Evolutionary conservation across 2,888 invertebrate genomes (phyloP).

Genomic region (Melanostoma scalare): DNA sequence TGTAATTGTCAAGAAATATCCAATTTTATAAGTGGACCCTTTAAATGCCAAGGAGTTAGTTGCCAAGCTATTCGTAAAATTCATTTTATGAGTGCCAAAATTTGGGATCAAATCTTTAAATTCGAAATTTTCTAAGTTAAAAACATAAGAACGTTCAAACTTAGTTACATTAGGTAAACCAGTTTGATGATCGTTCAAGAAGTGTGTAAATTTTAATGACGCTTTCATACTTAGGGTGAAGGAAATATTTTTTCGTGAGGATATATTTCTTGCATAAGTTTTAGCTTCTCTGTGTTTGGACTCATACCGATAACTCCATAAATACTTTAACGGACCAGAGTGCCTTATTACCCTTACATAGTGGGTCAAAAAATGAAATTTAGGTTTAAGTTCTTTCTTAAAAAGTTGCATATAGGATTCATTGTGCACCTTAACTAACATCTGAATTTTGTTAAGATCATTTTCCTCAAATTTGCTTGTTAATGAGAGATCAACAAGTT

Average conservation of each 20-base stretch:
- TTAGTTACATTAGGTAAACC: constrained; percentile 15
- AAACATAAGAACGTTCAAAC: constrained; percentile 3
- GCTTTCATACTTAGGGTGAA: constrained; percentile 10
- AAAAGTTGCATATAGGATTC: background rate
- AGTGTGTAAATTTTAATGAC: constrained; percentile 8
- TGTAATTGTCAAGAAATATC: constrained; percentile 13
- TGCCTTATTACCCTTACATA: background rate
- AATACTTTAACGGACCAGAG: constrained; percentile 22
- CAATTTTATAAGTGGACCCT: constrained; percentile 13
- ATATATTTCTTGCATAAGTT: constrained; percentile 23
- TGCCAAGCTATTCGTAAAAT: constrained; percentile 14
- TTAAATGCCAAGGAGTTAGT: constrained; percentile 20
- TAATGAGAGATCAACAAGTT: constrained; percentile 10
- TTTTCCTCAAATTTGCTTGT: constrained; percentile 4
- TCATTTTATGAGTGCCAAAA: constrained; percentile 2
- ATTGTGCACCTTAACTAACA: constrained; percentile 8
- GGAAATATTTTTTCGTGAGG: constrained; percentile 12
- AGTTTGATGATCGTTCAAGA: constrained; percentile 5
- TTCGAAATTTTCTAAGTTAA: constrained; percentile 9
- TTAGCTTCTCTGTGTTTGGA: constrained; percentile 20
- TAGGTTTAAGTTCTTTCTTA: constrained; percentile 1
- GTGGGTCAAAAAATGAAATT: constrained; percentile 21
- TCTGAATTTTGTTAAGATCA: background rate
- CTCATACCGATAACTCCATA: constrained; percentile 32
- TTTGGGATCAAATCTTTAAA: constrained; percentile 3